These are phyloP conservation scores for Cosmia trapezina DNA, from an alignment of 2,888 invertebrate genomes.

Conservation along the genomic window DNA sequence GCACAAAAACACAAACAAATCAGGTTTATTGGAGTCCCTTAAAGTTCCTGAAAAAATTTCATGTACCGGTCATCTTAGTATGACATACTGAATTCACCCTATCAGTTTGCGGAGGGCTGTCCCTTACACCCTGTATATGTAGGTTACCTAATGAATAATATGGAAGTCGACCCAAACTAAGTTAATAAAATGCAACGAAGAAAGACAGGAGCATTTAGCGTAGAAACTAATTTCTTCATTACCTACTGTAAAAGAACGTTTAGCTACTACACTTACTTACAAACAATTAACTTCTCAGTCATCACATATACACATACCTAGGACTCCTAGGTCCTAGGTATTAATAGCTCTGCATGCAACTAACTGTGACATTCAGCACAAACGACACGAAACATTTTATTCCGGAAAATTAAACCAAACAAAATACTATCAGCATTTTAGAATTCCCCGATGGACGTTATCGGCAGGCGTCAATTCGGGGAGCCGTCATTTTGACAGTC, in stretches of 20 bases:
- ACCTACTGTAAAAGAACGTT: slow-evolving; percentile 17
- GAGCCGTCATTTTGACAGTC: slow-evolving; percentile 75
- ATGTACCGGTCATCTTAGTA: no score
- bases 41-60: no score
- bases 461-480: slow-evolving; percentile 77
- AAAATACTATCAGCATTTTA: slow-evolving; percentile 70
- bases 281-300: slow-evolving; percentile 45
- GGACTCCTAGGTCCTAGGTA: slow-evolving; percentile 12
- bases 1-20: no score
- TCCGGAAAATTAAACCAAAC: slow-evolving; percentile 57
- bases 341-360: slow-evolving; percentile 34
- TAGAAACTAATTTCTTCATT: slow-evolving; percentile 52
- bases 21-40: no score
- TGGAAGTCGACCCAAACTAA: slow-evolving; percentile 2
- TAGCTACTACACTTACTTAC: slow-evolving; percentile 9
- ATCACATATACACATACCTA: slow-evolving; percentile 20
- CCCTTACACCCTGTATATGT: no score
- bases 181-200: slow-evolving; percentile 4
- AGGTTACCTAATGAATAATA: not conserved
- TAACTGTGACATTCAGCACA: slow-evolving; percentile 33
- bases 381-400: slow-evolving; percentile 52
- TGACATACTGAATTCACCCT: no score
- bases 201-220: slow-evolving; percentile 33
- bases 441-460: slow-evolving; percentile 73
- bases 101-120: no score